Base-by-base conservation (phyloP, 2,888 invertebrate genomes). In the Athalia rosae region DNA sequence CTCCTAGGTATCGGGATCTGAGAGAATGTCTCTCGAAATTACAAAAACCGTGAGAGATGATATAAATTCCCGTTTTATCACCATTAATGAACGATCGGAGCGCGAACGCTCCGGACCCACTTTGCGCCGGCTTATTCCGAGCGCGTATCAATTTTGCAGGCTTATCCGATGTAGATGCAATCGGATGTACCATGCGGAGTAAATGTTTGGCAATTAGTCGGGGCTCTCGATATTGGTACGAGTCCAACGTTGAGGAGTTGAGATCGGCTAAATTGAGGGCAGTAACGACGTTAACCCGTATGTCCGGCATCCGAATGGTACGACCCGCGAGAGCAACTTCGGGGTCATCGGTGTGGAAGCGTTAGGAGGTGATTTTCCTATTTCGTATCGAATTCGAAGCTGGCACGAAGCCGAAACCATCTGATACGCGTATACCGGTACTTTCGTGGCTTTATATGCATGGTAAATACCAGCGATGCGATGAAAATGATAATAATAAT, bases 221-320 rank as follows among this genome's bases (percentile, higher is more conserved):
- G 58, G 58, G 71, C 71, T 56, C 71, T 45, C 71, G 71, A 71
- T 71, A 71, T 71, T 71, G 58, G 71, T 71, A 28, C 58, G 43
- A 71, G 41, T 71, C 71, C 58, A 56, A 45, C 56, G 43, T 7
- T 45, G 15, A 71, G 58, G 13, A 15, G 64, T 43, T 56, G 71
- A 13, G 45, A 58, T 71, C 45, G 58, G 58, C n/a, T 71, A 13
- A 71, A 71, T 71, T 28, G 56, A 71, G 71, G 71, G 13, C 58
- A 56, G 58, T 45, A 5, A 71, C 58, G 71, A 71, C 71, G 58
- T 58, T 71, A 69, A 69, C 56, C n/a, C 7, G n/a, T n/a, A 58
- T 11, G 13, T 71, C 45, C 58, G 3, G 56, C 0, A 13, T 13
- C 58, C 45, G 6, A 58, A 45, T 58, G 28, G 28, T 45, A 58